A percentile compares a stretch with the other conserved stretches of the same genome.
Conservation (phyloP, 2,113 vertebrate species). For the Alouatta palliata region DNA sequence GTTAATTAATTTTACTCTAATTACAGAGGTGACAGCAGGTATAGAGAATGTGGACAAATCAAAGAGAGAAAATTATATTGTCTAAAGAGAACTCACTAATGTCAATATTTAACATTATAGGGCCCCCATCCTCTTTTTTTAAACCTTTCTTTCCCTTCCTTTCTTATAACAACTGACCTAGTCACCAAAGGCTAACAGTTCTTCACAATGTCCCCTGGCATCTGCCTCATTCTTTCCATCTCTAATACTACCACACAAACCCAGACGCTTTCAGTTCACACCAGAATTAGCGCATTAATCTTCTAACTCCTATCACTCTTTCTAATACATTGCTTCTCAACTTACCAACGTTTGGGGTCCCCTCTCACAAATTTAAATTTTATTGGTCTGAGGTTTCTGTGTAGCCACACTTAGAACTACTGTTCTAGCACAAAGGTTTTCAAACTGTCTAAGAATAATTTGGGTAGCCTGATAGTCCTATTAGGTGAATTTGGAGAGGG, state of each 20-base stretch:
- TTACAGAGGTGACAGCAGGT: neutral
- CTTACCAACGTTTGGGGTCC: neutral
- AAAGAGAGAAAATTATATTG: slow-evolving; percentile 1
- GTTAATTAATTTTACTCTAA: slow-evolving; percentile 32
- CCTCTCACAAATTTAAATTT: neutral
- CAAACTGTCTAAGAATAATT: neutral
- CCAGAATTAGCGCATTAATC: neutral
- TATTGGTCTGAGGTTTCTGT: neutral
- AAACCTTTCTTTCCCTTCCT: neutral
- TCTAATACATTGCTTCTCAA: neutral
- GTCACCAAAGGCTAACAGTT: neutral
- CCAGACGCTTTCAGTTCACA: neutral
- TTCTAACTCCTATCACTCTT: neutral
- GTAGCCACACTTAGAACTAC: neutral
- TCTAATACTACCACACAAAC: neutral
- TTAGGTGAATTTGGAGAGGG: neutral
- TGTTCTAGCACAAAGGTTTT: neutral
- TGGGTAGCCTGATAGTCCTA: neutral
- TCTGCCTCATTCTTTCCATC: neutral
- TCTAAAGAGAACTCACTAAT: neutral
- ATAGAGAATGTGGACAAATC: slow-evolving; percentile 3
- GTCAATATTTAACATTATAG: slow-evolving; percentile 24
- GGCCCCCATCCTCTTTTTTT: neutral
- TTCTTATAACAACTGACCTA: neutral
- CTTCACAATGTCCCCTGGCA: neutral